phyloP scores from a whole-genome alignment of 2,888 invertebrate species.

The Hyalella azteca region DNA sequence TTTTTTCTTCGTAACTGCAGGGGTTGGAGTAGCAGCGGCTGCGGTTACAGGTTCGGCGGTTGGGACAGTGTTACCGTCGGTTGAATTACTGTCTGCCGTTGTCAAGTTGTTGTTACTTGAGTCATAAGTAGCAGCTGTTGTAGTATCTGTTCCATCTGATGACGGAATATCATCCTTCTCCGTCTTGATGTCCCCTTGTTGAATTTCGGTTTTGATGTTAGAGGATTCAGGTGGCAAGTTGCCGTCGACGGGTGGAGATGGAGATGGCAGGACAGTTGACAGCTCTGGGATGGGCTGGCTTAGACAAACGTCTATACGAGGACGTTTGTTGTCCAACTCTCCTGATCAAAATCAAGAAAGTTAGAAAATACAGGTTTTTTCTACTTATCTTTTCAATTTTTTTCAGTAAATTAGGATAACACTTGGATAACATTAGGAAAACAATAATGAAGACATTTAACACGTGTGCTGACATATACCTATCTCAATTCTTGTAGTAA shows the following conservation, averaged over 20 bases:
- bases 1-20: conserved; percentile 39
- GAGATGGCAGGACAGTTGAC: conserved; percentile 13
- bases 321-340: conserved; percentile 26
- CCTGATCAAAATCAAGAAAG: too few species aligned
- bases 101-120: not conserved
- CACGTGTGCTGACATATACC: too few species aligned
- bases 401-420: too few species aligned
- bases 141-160: not conserved
- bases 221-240: too few species aligned
- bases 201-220: too few species aligned
- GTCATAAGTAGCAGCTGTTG: not conserved
- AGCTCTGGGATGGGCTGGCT: conserved; percentile 15
- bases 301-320: conserved; percentile 33
- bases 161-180: not conserved
- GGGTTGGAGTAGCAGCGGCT: not conserved
- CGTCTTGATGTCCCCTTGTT: not conserved
- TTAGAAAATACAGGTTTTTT: too few species aligned
- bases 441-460: too few species aligned
- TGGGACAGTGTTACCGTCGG: not conserved
- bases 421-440: too few species aligned
- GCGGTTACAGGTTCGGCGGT: not conserved
- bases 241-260: not conserved
- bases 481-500: too few species aligned
- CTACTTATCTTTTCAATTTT: too few species aligned
- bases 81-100: not conserved